A percentile compares a stretch with the other conserved stretches of the same genome.
phyloP scores from a whole-genome alignment of 2,113 vertebrate species.

The Grammomys dolichurus region DNA sequence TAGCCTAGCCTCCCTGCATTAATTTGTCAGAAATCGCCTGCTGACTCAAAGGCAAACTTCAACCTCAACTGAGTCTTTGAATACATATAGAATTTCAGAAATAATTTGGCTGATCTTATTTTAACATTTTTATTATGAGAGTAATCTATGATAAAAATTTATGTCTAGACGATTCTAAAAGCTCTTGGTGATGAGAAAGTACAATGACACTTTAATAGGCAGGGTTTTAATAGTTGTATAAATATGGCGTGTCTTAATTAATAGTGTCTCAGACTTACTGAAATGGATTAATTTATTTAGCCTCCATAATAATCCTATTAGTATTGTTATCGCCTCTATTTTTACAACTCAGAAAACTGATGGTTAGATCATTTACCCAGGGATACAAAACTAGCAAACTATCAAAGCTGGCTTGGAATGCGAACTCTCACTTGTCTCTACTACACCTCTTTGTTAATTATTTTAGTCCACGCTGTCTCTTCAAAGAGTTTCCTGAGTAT shows the following conservation, averaged over 20 bases:
- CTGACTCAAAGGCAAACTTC: constrained; percentile 46
- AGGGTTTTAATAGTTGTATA: neutral
- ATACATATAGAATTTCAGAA: constrained; percentile 42
- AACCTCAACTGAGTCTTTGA: constrained; percentile 40
- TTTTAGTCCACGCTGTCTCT: neutral
- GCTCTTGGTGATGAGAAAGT: constrained; percentile 16
- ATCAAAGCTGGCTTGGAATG: neutral
- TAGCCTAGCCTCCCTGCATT: neutral
- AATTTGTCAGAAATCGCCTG: constrained; percentile 46
- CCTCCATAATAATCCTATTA: constrained; percentile 3
- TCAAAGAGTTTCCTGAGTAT: constrained; percentile 22
- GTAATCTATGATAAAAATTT: constrained; percentile 34
- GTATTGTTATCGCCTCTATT: neutral
- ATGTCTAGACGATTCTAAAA: constrained; percentile 38
- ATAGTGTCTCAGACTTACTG: neutral
- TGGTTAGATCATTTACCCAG: neutral
- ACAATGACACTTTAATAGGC: constrained; percentile 28
- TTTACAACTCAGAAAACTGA: constrained; percentile 3
- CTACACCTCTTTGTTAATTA: neutral
- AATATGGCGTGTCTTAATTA: neutral
- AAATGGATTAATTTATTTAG: constrained; percentile 47
- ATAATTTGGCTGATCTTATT: constrained; percentile 38
- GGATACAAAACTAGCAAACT: constrained; percentile 27
- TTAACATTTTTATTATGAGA: constrained; percentile 40
- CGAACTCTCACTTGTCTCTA: neutral